Evolutionary conservation across 2,888 invertebrate species (phyloP), one percentile per base, ranked within the genome.

Genomic region (Nemotelus pantherinus): DNA sequence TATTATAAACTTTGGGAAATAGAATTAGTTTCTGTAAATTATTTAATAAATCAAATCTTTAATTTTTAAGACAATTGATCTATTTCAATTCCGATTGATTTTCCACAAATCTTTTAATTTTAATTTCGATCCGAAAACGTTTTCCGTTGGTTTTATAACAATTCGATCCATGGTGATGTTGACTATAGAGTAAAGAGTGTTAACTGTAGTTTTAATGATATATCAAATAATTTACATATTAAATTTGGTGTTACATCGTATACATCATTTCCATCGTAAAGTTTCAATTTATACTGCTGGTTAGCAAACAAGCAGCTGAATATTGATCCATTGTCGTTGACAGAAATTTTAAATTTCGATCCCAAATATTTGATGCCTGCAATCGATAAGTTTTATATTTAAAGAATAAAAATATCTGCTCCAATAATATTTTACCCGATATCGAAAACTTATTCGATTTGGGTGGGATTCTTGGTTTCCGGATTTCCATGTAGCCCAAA

Each of bases 401-500:
- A 67, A 67, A 9, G 7, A 47, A 25, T 3, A 25, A 25, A 9
- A 47, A 45, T 47, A 47, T 53, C 6, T 68, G 41, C 48, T 25
- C 39, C 7, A 50, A 55, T 45, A 9, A 53, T 5, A 63, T 48
- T 47, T 71, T 50, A 89, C 89, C 89, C 85, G 84, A 86, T 53
- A 89, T 86, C 9, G 84, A 86, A 45, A 89, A 85, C 67, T 83
- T 85, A 0, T 85, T 87, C 2, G 88, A 83, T 41, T 86, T 84
- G 1, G 89, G 88, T 2, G 89, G 88, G 3, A 89, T 80, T 60
- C 84, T 85, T 0, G 89, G 88, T 44, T 83, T 86, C 44, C 82
- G 83, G 45, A 90, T 86, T 80, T 87, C 87, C 70, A 90, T 81
- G n/a, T 85, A 82, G 80, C 89, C 88, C 7, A 89, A 83, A 47